Conservation (phyloP, 1,140 invertebrate species). For the Leucophenga varia region DNA sequence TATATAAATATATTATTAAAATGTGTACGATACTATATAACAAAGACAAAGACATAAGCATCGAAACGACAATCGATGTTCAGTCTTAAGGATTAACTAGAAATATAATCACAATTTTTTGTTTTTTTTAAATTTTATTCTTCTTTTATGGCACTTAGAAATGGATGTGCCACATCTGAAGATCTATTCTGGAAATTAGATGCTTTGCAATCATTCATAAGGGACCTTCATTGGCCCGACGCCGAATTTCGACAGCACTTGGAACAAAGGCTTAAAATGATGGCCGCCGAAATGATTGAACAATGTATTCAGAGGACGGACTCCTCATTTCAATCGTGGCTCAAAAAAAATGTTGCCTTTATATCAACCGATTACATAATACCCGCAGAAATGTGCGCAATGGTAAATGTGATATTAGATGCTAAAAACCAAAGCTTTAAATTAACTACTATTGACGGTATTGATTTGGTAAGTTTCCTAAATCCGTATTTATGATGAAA, state of each 20-base stretch:
- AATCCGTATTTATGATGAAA: too few relatives aligned
- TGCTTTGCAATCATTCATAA: conserved; percentile 96
- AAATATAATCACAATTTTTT: not conserved
- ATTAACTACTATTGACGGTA: conserved; percentile 92
- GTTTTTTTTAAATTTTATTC: not conserved
- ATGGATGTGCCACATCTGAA: conserved; percentile 97
- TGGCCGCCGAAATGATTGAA: conserved; percentile 99
- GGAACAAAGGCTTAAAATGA: conserved; percentile 94
- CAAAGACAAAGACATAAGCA: not conserved
- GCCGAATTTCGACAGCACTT: conserved; percentile 95
- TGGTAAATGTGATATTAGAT: conserved; percentile 98
- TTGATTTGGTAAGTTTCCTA: conserved; percentile 80
- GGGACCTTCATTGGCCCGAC: conserved; percentile 98
- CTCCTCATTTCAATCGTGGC: conserved; percentile 81
- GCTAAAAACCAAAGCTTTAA: conserved; percentile 95
- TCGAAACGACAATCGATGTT: not conserved
- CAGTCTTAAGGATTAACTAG: not conserved
- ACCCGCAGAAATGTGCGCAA: conserved; percentile 96
- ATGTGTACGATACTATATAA: not conserved
- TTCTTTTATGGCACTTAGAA: conserved; percentile 61
- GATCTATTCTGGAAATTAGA: conserved; percentile 99
- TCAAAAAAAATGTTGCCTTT: conserved; percentile 94
- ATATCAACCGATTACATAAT: conserved; percentile 97
- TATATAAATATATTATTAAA: too few relatives aligned
- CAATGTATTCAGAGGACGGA: conserved; percentile 92